A percentile compares a stretch with the other conserved stretches of the same genome.
Evolutionary conservation across 2,113 vertebrate species (phyloP).

Genomic region (Bambusicola thoracicus): DNA sequence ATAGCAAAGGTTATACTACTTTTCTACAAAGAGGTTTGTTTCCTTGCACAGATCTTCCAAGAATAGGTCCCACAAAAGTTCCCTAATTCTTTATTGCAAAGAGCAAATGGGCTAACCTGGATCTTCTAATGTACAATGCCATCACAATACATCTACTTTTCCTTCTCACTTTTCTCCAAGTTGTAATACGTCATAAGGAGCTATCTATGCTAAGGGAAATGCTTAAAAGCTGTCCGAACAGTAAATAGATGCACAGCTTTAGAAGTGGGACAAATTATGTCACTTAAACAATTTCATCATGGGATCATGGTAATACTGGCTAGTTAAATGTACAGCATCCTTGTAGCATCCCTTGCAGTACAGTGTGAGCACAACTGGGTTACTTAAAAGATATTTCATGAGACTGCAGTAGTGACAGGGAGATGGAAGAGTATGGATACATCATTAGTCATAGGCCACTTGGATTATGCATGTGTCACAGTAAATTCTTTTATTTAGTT

Average conservation of each 20-base stretch:
- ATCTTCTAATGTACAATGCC: neutral
- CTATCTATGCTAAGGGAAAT: neutral
- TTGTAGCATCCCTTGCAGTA: rapidly evolving
- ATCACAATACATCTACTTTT: neutral
- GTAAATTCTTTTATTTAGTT: neutral
- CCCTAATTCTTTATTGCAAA: neutral
- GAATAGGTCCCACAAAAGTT: neutral
- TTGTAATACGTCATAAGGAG: neutral
- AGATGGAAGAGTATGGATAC: neutral
- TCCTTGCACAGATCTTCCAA: neutral
- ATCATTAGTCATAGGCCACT: rapidly evolving
- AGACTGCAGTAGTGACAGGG: neutral
- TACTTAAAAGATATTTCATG: neutral
- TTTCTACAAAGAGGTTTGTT: neutral
- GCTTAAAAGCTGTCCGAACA: neutral
- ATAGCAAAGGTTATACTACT: neutral
- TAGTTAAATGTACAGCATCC: neutral
- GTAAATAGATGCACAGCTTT: neutral
- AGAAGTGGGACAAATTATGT: neutral
- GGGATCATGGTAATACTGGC: neutral
- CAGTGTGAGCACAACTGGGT: rapidly evolving
- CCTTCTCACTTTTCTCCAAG: neutral
- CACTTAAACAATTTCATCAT: neutral
- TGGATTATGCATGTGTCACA: neutral
- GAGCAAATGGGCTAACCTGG: neutral